Evolutionary conservation across 2,113 vertebrate species (phyloP).

Genomic region (Otolemur garnettii): DNA sequence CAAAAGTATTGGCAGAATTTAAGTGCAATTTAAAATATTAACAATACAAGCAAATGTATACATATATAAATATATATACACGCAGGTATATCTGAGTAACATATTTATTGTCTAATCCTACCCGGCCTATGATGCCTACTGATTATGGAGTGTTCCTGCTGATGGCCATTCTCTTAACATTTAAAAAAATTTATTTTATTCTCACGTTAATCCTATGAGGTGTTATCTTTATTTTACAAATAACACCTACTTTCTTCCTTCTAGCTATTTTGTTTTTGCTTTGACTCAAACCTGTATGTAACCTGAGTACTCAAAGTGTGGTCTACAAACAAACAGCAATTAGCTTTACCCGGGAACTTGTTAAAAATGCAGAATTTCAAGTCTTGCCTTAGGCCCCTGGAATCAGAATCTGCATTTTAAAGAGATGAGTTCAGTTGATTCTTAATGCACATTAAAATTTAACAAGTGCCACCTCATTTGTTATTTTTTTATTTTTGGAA

Average conservation of each 20-base stretch:
- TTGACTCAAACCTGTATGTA: neutral
- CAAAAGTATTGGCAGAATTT: neutral
- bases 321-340: neutral
- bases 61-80: neutral
- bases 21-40: neutral
- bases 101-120: neutral
- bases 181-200: neutral
- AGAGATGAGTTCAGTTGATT: neutral
- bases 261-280: neutral
- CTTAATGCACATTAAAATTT: neutral
- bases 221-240: neutral
- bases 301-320: neutral
- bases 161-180: neutral
- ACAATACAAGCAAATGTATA: neutral
- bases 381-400: neutral
- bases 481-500: neutral
- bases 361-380: slow-evolving; percentile 6
- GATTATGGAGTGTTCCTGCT: neutral
- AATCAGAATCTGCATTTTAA: slow-evolving; percentile 6
- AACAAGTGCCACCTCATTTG: neutral
- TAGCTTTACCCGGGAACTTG: neutral
- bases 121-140: neutral
- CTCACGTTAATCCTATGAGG: neutral
- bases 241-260: neutral
- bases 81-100: neutral